A percentile compares a stretch with the other conserved stretches of the same genome.
Conservation (phyloP, 2,113 vertebrate genomes). For the Parus major region DNA sequence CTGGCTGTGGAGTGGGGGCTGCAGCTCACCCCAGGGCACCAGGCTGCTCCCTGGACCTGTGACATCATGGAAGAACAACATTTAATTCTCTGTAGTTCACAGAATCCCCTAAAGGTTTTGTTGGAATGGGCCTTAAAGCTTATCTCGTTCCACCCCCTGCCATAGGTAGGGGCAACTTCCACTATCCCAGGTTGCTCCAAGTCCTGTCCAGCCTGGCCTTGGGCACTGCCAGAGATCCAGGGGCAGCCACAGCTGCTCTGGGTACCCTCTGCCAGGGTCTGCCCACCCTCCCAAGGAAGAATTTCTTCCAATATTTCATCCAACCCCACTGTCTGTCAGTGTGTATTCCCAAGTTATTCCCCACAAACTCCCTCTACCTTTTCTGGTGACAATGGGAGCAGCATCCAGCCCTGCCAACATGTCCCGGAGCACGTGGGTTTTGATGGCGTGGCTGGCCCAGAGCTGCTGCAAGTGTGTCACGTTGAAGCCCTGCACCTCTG, state of each 20-base stretch:
- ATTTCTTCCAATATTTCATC: neutral
- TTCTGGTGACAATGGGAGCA: neutral
- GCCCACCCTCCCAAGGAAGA: neutral
- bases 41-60: conserved; percentile 5
- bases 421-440: conserved; percentile 79
- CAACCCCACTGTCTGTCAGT: neutral
- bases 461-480: conserved; percentile 84
- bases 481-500: conserved; percentile 78
- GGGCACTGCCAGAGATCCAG: neutral
- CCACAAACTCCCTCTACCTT: conserved; percentile 21
- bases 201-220: neutral
- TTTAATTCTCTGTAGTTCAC: neutral
- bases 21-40: conserved; percentile 41
- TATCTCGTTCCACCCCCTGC: neutral
- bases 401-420: conserved; percentile 84
- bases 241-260: neutral
- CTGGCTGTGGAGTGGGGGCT: conserved; percentile 53
- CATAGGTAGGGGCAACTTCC: neutral
- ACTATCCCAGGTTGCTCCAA: neutral
- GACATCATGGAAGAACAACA: neutral
- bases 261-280: neutral
- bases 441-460: conserved; percentile 86
- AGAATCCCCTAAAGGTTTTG: neutral
- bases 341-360: neutral
- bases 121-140: neutral